Conservation (phyloP, 2,888 invertebrate species). For the Cepaea hortensis region DNA sequence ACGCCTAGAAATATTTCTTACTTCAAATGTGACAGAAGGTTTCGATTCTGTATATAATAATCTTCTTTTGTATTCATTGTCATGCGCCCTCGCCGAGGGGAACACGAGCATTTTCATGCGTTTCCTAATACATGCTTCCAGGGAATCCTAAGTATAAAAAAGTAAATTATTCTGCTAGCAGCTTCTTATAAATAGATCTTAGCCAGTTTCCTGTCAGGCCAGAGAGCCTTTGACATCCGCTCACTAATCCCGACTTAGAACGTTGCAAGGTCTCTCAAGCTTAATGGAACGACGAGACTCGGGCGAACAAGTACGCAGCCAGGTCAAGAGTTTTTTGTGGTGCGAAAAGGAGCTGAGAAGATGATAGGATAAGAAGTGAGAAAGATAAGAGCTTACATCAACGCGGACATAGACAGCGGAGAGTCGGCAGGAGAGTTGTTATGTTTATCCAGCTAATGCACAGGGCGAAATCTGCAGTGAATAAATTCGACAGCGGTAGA, state of each 20-base stretch:
- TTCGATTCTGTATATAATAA: conserved; percentile 1
- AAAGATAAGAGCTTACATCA: conserved; percentile 11
- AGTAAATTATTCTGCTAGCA: conserved; percentile 35
- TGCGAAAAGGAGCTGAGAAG: background rate
- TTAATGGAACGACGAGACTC: conserved; percentile 27
- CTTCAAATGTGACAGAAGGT: conserved; percentile 1
- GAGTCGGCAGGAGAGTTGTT: background rate
- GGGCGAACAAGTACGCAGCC: background rate
- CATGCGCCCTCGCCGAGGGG: background rate
- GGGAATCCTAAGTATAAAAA: conserved; percentile 1
- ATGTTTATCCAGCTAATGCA: too few relatives aligned
- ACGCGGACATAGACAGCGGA: background rate
- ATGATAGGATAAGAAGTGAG: conserved; percentile 11
- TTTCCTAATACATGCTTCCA: background rate
- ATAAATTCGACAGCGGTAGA: background rate
- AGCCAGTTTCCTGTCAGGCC: conserved; percentile 34
- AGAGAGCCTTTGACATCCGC: conserved; percentile 21
- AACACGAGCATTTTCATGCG: conserved; percentile 15
- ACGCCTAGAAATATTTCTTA: conserved; percentile 9
- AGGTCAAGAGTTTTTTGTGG: conserved; percentile 14
- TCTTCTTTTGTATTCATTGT: conserved; percentile 19
- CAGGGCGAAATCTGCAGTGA: background rate
- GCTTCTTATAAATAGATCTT: conserved; percentile 40
- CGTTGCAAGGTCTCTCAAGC: conserved; percentile 12
- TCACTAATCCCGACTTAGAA: conserved; percentile 23